Evolutionary conservation across 2,113 vertebrate species (phyloP).

Genomic region (Neotoma lepida): DNA sequence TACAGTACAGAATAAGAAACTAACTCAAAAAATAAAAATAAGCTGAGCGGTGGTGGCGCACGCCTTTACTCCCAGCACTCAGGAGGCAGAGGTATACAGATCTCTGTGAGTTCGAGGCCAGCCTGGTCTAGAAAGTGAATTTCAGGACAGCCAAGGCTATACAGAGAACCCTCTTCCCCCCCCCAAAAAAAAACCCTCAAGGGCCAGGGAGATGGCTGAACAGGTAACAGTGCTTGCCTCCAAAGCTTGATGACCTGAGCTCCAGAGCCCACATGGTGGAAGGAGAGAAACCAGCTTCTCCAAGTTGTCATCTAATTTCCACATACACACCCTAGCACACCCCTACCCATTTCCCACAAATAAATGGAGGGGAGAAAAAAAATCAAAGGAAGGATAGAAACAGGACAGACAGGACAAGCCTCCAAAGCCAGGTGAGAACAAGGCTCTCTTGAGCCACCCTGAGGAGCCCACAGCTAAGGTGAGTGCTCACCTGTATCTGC

Average conservation of each 20-base stretch:
- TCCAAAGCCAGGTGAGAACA: neutral
- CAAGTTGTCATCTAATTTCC: neutral
- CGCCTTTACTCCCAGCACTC: neutral
- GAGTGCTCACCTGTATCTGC: conserved; percentile 67
- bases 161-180: neutral
- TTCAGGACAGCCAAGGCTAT: neutral
- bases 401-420: neutral
- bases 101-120: neutral
- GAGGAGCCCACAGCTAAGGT: neutral
- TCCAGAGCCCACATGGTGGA: neutral
- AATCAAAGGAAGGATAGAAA: neutral
- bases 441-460: neutral
- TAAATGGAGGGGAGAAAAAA: neutral
- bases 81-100: neutral
- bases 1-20: neutral
- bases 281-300: neutral
- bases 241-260: neutral
- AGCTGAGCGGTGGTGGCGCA: neutral
- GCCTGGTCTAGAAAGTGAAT: neutral
- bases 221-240: neutral
- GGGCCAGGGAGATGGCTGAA: neutral
- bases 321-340: neutral
- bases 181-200: neutral
- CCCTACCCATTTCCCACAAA: neutral
- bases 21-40: neutral